Percentiles rank a stretch among this genome's conserved stretches.
Conservation (phyloP, 2,113 vertebrate species). For the Pao palembangensis region DNA sequence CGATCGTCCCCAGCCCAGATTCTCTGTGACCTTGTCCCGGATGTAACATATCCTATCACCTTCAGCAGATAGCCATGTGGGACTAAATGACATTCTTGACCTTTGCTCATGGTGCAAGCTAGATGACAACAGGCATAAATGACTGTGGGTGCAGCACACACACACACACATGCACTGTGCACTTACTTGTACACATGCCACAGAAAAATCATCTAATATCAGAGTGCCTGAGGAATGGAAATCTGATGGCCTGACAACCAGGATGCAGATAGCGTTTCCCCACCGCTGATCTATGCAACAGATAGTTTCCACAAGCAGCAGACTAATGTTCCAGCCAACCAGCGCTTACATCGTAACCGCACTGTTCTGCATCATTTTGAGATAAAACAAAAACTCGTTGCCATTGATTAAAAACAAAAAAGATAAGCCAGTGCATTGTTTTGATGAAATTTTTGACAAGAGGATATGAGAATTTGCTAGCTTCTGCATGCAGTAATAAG, state of each 20-base stretch:
- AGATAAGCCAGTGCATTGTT: conserved; percentile 55
- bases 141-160: conserved; percentile 23
- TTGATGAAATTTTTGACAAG: conserved; percentile 56
- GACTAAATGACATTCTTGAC: conserved; percentile 61
- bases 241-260: conserved; percentile 69
- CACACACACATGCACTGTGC: conserved; percentile 9
- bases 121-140: conserved; percentile 45
- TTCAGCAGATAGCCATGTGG: conserved; percentile 48
- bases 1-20: conserved; percentile 59
- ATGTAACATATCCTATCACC: conserved; percentile 43
- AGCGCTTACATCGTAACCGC: conserved; percentile 6
- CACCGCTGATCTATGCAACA: conserved; percentile 60
- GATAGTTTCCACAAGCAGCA: conserved; percentile 69
- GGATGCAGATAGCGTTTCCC: conserved; percentile 71
- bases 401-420: conserved; percentile 54
- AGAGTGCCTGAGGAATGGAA: conserved; percentile 57
- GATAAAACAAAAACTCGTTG: conserved; percentile 70
- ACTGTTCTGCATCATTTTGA: conserved; percentile 37
- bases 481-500: conserved; percentile 41
- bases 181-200: conserved; percentile 31
- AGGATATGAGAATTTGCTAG: conserved; percentile 65
- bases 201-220: conserved; percentile 67
- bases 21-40: conserved; percentile 59
- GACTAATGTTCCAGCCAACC: conserved; percentile 57
- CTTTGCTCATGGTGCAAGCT: conserved; percentile 51